These are phyloP conservation scores for Rhagophthalmus giganteus DNA, from an alignment of 2,888 invertebrate species.

Conservation along the genomic window DNA sequence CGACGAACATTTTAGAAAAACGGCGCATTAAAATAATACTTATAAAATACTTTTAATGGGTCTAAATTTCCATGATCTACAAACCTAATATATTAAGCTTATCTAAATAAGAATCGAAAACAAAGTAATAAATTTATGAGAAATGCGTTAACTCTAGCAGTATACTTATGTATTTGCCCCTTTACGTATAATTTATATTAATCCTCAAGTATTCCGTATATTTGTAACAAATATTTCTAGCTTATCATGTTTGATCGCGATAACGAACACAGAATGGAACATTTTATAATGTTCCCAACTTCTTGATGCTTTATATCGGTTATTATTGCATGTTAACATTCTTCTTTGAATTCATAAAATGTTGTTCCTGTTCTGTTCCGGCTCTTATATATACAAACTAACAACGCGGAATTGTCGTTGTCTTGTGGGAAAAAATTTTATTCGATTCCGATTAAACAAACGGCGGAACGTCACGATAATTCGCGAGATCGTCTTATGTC, in stretches of 20 bases:
- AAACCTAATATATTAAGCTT: slow-evolving; percentile 28
- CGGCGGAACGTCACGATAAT: too few species aligned
- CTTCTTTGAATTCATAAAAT: slow-evolving; percentile 26
- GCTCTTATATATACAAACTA: neutral
- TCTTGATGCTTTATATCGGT: slow-evolving; percentile 26
- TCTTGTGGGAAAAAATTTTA: slow-evolving; percentile 6
- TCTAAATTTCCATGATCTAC: slow-evolving; percentile 19
- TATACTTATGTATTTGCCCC: slow-evolving; percentile 32
- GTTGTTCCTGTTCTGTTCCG: slow-evolving; percentile 10
- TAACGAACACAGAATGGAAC: slow-evolving; percentile 29
- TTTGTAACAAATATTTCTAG: slow-evolving; percentile 34
- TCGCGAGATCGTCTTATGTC: too few species aligned
- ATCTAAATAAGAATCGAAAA: slow-evolving; percentile 32
- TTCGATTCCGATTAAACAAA: too few species aligned
- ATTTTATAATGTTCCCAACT: slow-evolving; percentile 29
- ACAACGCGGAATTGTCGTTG: slow-evolving; percentile 9
- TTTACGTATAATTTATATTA: slow-evolving; percentile 34
- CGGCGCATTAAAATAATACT: too few species aligned
- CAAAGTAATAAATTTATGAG: slow-evolving; percentile 32
- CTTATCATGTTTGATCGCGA: slow-evolving; percentile 33
- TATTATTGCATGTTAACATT: slow-evolving; percentile 31
- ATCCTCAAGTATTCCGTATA: slow-evolving; percentile 32
- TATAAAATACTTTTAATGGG: too few species aligned
- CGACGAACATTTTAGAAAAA: too few species aligned
- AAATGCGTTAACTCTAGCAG: slow-evolving; percentile 29